Conservation (phyloP, 2,888 invertebrate genomes). For the Spilarctia lutea region DNA sequence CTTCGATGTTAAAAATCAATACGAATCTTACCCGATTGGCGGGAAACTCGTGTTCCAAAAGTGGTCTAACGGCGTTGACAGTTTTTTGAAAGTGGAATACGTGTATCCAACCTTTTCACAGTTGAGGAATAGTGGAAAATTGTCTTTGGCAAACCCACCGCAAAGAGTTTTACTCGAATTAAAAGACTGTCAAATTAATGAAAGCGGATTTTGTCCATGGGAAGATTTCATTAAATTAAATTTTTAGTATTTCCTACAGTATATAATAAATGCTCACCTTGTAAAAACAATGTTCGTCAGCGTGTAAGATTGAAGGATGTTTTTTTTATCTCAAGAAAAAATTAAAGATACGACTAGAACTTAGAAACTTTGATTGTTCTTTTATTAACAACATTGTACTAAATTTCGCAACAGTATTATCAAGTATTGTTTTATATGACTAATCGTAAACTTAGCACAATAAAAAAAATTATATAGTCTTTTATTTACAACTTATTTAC, state of each 20-base stretch:
- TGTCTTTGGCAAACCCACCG: conserved; percentile 62
- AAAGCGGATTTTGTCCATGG: conserved; percentile 69
- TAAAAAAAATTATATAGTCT: too few relatives aligned
- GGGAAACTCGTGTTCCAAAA: conserved; percentile 77
- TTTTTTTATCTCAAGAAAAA: neutral
- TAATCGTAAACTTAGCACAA: too few relatives aligned
- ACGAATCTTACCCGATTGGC: conserved; percentile 72
- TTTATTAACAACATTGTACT: too few relatives aligned
- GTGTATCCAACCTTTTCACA: conserved; percentile 67
- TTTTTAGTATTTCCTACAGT: neutral
- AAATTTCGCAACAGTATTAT: too few relatives aligned
- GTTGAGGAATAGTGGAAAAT: conserved; percentile 56
- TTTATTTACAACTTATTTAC: too few relatives aligned
- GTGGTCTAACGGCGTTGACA: conserved; percentile 60
- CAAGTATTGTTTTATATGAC: too few relatives aligned
- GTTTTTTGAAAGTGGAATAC: conserved; percentile 69
- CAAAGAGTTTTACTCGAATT: conserved; percentile 59
- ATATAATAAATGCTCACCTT: neutral
- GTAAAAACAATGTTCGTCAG: neutral
- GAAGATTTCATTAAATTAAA: conserved; percentile 40
- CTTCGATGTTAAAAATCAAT: conserved; percentile 62
- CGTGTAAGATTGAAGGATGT: neutral
- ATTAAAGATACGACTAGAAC: too few relatives aligned
- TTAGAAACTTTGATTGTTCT: too few relatives aligned
- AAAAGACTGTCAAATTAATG: conserved; percentile 55